Conservation (phyloP, 2,888 invertebrate genomes). For the Allolobophora icterica region DNA sequence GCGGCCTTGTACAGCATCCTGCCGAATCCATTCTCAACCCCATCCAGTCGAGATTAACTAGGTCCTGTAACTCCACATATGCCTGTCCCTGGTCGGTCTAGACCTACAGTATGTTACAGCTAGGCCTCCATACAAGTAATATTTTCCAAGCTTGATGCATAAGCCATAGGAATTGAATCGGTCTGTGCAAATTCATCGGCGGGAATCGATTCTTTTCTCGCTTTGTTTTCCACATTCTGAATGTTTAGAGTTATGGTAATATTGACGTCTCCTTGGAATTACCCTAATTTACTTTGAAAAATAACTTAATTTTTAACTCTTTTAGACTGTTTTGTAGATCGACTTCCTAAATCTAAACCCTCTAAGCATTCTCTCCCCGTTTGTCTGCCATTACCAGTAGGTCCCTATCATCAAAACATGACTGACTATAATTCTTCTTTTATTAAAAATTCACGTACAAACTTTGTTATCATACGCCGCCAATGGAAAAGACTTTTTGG, state of each 20-base stretch:
- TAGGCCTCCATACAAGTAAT: not conserved
- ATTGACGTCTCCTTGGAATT: too few relatives aligned
- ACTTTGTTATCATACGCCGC: too few relatives aligned
- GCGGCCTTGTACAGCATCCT: not conserved
- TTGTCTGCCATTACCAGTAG: too few relatives aligned
- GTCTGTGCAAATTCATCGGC: not conserved
- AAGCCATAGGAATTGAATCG: not conserved
- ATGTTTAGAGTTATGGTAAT: not conserved
- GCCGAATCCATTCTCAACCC: not conserved
- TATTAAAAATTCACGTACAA: too few relatives aligned
- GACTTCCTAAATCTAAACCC: too few relatives aligned
- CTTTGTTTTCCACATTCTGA: not conserved
- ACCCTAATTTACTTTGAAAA: not conserved
- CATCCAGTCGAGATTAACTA: not conserved
- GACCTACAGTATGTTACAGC: not conserved
- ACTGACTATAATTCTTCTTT: too few relatives aligned
- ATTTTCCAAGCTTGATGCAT: not conserved
- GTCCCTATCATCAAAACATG: too few relatives aligned
- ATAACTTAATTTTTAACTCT: not conserved
- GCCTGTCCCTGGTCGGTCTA: not conserved
- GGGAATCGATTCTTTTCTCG: not conserved
- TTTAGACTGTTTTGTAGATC: not conserved
- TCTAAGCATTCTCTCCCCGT: too few relatives aligned
- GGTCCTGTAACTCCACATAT: not conserved
- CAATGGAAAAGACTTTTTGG: too few relatives aligned